Base-by-base conservation (phyloP, 2,888 invertebrate species). In the Andrena bucephala region DNA sequence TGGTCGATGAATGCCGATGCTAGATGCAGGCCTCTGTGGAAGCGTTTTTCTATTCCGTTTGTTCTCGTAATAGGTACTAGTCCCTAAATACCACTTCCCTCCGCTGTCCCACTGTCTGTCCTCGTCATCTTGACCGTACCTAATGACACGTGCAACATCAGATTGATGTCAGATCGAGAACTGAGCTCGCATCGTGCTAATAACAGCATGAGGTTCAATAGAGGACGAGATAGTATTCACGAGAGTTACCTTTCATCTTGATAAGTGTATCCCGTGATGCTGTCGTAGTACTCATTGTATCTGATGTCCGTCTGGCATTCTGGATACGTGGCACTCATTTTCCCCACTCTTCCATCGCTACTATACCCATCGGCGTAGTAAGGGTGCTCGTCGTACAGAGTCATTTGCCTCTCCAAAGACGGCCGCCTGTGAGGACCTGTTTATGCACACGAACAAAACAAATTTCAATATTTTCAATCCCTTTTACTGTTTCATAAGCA, bases 331-430 rank as follows among this genome's bases (percentile, higher is more conserved):
- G 93, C 91, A 81, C 92, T 93, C 92, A 93, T 92, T 89, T 92
- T 93, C 29, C 89, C 88, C 71, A 89, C 81, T 81, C 90, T 90
- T 42, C 90, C 87, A 77, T 93, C 92, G 79, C 88, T 92, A 70
- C 85, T 78, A 74, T 94, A 95, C 80, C 92, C 94, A 77, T 94
- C 93, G 80, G 94, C 94, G 89, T 95, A 96, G 89, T 95, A 95
- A 87, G 95, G 95, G 88, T 96, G 95, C 91, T 97, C 97, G 92
- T 97, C 97, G 91, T 97, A 97, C 89, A 97, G 94, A 60, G 97
- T 97, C 83, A 96, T 96, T 94, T 97, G 97, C 90, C 97, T 95
- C 94, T 97, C 97, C 91, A 97, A 94, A 94, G 97, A 97, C 81
- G 97, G 97, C 92, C 97, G 95, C 91, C 97, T 94, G 54, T 93